Conservation (phyloP, 2,797 vertebrate species). For the Hapalemur alaotrensis region DNA sequence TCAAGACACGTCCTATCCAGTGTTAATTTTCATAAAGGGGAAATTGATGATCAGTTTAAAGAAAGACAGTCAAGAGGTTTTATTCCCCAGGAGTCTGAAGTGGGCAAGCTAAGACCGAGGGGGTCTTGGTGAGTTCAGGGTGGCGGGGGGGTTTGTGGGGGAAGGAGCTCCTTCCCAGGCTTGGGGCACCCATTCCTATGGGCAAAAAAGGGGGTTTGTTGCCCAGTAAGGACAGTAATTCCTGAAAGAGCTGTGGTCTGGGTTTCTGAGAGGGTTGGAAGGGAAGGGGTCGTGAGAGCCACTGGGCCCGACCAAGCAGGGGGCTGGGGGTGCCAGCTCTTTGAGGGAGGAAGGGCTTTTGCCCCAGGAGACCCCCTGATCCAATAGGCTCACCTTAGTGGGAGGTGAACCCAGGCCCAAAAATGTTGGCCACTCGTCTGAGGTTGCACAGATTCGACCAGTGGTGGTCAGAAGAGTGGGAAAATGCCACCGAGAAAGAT, state of each 20-base stretch:
- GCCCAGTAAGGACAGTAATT: not conserved
- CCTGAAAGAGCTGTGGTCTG: no score
- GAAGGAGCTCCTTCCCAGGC: not conserved
- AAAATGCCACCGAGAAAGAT: rapidly evolving
- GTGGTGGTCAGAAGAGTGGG: not conserved
- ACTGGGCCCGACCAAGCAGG: no score
- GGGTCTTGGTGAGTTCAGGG: not conserved
- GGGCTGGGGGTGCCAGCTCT: not conserved
- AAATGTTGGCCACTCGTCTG: not conserved
- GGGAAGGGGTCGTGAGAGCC: no score
- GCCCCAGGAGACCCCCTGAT: no score
- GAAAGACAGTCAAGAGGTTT: conserved; percentile 38
- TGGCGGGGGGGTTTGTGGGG: rapidly evolving
- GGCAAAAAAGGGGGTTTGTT: not conserved
- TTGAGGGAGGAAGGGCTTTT: not conserved
- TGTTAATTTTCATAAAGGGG: conserved; percentile 70
- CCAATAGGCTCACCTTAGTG: not conserved
- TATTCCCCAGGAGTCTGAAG: conserved; percentile 30
- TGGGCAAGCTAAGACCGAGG: not conserved
- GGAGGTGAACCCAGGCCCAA: not conserved
- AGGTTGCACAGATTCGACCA: not conserved
- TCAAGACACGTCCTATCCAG: conserved; percentile 70
- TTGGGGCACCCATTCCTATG: not conserved
- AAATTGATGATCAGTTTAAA: conserved; percentile 75
- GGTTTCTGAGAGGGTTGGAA: no score